Evolutionary conservation across 2,888 invertebrate genomes (phyloP).

Genomic region (Horisme vitalbata): DNA sequence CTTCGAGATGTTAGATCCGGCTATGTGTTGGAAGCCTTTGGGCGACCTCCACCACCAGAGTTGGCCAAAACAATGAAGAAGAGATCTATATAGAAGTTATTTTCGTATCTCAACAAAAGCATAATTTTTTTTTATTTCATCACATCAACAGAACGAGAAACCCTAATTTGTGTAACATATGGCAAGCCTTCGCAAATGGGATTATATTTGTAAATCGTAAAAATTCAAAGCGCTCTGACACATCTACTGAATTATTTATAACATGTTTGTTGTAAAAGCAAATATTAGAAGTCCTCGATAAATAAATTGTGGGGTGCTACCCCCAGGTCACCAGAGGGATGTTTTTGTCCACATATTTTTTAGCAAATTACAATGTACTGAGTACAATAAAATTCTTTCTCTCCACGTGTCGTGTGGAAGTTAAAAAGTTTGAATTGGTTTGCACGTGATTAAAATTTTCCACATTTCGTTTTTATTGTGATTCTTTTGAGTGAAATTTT

Average conservation of each 20-base stretch:
- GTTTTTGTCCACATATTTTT: conserved; percentile 16
- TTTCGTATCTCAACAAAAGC: not conserved
- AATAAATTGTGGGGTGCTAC: conserved; percentile 18
- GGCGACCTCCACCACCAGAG: too few relatives aligned
- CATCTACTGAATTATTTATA: conserved; percentile 32
- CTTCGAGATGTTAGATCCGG: too few relatives aligned
- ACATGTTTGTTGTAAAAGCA: conserved; percentile 30
- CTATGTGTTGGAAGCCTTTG: too few relatives aligned
- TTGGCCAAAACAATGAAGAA: too few relatives aligned
- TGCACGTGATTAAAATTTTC: conserved; percentile 28
- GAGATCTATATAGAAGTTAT: too few relatives aligned
- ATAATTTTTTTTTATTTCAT: conserved; percentile 9
- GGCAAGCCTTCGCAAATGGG: conserved; percentile 30
- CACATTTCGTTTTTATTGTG: conserved; percentile 15
- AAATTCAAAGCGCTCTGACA: conserved; percentile 26
- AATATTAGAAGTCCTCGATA: conserved; percentile 29
- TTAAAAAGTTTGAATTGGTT: conserved; percentile 28
- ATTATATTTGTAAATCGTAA: conserved; percentile 32
- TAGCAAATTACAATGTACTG: conserved; percentile 23
- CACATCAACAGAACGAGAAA: conserved; percentile 6
- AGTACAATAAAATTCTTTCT: conserved; percentile 30
- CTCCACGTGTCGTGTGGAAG: conserved; percentile 23
- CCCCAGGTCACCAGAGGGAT: conserved; percentile 1
- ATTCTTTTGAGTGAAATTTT: conserved; percentile 7
- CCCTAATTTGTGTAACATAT: conserved; percentile 28